Evolutionary conservation across 1,140 invertebrate species (phyloP).

Genomic region (Agrilus planipennis): DNA sequence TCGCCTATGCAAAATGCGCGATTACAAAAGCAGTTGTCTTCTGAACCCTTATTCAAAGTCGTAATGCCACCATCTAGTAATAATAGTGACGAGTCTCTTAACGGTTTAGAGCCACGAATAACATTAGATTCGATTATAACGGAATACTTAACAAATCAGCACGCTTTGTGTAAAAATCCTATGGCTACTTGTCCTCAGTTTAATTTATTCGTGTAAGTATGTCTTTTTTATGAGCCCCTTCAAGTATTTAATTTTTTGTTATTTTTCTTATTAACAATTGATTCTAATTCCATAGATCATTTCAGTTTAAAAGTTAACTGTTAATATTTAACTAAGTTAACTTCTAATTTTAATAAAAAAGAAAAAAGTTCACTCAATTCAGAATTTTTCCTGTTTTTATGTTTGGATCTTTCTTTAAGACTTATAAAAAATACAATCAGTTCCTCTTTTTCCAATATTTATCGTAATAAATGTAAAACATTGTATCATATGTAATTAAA

Average conservation of each 20-base stretch:
- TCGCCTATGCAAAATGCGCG: constrained; percentile 30
- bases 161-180: constrained; percentile 84
- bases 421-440: too few species aligned
- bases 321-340: too few species aligned
- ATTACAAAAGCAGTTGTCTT: constrained; percentile 55
- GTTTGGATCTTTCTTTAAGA: too few species aligned
- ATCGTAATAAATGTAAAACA: too few species aligned
- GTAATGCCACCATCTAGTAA: constrained; percentile 12
- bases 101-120: constrained; percentile 37
- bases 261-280: too few species aligned
- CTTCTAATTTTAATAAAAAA: too few species aligned
- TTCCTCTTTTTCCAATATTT: too few species aligned
- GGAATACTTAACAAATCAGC: constrained; percentile 91
- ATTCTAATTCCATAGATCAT: too few species aligned
- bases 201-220: constrained; percentile 68
- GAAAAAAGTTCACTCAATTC: not conserved
- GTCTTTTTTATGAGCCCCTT: too few species aligned
- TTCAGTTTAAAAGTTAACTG: too few species aligned
- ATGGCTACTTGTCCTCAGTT: constrained; percentile 86
- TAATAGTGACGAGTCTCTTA: constrained; percentile 22
- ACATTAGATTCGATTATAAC: constrained; percentile 88
- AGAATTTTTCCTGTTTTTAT: constrained; percentile 1
- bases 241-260: too few species aligned
- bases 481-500: too few species aligned
- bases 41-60: constrained; percentile 24